phyloP scores from a whole-genome alignment of 2,888 invertebrate species.

The Sabatieria punctata region DNA sequence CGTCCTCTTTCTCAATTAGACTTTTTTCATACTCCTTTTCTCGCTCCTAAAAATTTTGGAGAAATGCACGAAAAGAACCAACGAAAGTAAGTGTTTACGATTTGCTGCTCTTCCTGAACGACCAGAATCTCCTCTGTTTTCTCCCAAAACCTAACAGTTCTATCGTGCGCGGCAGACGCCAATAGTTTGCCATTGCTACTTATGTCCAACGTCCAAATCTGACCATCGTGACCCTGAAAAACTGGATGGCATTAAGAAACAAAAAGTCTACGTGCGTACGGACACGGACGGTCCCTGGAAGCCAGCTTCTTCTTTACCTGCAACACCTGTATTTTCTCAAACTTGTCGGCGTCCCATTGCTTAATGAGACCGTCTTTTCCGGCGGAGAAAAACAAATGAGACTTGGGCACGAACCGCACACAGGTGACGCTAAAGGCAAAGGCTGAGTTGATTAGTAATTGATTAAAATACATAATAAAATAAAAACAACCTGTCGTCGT shows the following conservation, averaged over 20 bases:
- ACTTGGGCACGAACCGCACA: conserved; percentile 68
- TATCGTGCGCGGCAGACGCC: conserved; percentile 67
- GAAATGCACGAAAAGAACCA: conserved; percentile 9
- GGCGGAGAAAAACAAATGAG: conserved; percentile 79
- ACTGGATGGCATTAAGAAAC: not conserved
- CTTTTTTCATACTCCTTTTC: conserved; percentile 51
- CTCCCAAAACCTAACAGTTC: conserved; percentile 65
- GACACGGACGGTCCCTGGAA: no score
- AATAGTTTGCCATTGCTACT: conserved; percentile 62
- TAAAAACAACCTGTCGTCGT: conserved; percentile 53
- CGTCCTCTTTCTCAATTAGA: conserved; percentile 34
- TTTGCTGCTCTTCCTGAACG: conserved; percentile 72
- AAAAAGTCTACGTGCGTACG: no score
- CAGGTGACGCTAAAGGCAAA: conserved; percentile 54
- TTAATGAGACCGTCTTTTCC: conserved; percentile 85
- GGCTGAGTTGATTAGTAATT: no score
- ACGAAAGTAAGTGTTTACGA: conserved; percentile 21
- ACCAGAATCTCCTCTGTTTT: conserved; percentile 72
- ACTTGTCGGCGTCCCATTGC: conserved; percentile 89
- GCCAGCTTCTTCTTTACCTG: conserved; percentile 52
- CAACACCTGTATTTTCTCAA: conserved; percentile 69
- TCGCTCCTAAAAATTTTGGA: conserved; percentile 40
- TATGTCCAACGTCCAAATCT: conserved; percentile 54
- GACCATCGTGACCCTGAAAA: conserved; percentile 58
- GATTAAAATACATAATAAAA: not conserved